Evolutionary conservation across 2,888 invertebrate genomes (phyloP).

Genomic region (Chymomyza fuscimana): DNA sequence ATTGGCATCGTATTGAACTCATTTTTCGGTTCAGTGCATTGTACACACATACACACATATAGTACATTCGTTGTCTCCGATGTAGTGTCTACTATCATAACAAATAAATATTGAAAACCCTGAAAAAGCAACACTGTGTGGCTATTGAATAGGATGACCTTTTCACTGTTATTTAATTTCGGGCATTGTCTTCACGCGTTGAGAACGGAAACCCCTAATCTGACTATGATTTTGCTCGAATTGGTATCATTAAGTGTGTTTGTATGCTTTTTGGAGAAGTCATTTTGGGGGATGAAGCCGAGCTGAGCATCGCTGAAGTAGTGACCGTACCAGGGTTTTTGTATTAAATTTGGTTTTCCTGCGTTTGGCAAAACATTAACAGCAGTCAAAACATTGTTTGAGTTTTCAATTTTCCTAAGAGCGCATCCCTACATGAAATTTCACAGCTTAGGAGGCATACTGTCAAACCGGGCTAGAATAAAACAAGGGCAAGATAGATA

Average conservation of each 20-base stretch:
- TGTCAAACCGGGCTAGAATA: conserved; percentile 12
- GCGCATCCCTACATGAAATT: conserved; percentile 12
- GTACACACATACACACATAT: not conserved
- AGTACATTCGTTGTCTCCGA: conserved; percentile 27
- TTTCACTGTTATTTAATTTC: conserved; percentile 76
- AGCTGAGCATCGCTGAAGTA: conserved; percentile 52
- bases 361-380: conserved; percentile 41
- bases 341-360: not conserved
- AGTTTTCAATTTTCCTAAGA: conserved; percentile 56
- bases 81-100: conserved; percentile 68
- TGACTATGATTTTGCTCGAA: conserved; percentile 72
- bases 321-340: conserved; percentile 37
- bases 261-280: conserved; percentile 26
- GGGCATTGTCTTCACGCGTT: conserved; percentile 71
- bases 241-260: conserved; percentile 65
- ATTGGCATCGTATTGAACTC: conserved; percentile 75
- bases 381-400: conserved; percentile 68
- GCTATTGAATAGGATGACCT: conserved; percentile 69
- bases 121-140: conserved; percentile 55
- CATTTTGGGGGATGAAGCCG: conserved; percentile 56
- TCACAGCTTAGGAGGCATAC: not conserved
- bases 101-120: conserved; percentile 65
- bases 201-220: conserved; percentile 78
- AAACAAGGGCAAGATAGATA: conserved; percentile 30
- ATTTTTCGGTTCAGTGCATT: conserved; percentile 74